Base-by-base conservation (phyloP, 2,797 vertebrate genomes). In the Triplophysa bombifrons region DNA sequence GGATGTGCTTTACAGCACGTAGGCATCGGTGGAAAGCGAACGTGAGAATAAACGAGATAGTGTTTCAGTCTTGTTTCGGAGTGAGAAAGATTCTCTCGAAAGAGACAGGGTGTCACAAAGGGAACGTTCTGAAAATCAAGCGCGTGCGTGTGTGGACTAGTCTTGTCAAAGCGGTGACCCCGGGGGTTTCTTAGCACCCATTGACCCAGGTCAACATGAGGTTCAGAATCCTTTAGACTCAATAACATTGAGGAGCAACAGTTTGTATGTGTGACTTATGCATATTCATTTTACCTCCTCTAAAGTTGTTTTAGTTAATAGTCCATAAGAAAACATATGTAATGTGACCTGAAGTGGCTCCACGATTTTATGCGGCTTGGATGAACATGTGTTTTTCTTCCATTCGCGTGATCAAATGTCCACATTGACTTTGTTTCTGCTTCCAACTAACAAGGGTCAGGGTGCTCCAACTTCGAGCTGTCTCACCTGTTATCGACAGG, bases 1-100 rank as follows among this genome's bases (percentile, higher is more conserved):
- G 88, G 79, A 90, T 92, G 93, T 92, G 92, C 86, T 75, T 71
- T 77, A 82, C 83, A 86, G 86, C 92, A 94, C 91, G 90, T 93
- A 93, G 85, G 72, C 90, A 76, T 68, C 76, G 41, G 75, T 84
- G 81, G 78, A 82, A 73, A 53, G 60, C 53, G 60, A 79, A 80
- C n/a, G 41, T 77, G 74, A 89, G 84, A 84, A 74, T 50, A 27
- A 56, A 72, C 76, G 67, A 75, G 72, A 72, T 7, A 55, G 19
- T 55, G 61, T 65, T 30, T 51, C 17, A 78, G 73, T 67, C 70
- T 60, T 30, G 71, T 77, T 69, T 64, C 25, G 13, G 55, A 72
- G 55, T 53, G 16, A 80, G 65, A 48, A 48, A 68, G 68, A 76
- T 76, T 82, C 76, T 84, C 76, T 81, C 22, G 17, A 75, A 56